phyloP scores from a whole-genome alignment of 1,140 invertebrate genomes.

The Cardiocondyla obscurior region DNA sequence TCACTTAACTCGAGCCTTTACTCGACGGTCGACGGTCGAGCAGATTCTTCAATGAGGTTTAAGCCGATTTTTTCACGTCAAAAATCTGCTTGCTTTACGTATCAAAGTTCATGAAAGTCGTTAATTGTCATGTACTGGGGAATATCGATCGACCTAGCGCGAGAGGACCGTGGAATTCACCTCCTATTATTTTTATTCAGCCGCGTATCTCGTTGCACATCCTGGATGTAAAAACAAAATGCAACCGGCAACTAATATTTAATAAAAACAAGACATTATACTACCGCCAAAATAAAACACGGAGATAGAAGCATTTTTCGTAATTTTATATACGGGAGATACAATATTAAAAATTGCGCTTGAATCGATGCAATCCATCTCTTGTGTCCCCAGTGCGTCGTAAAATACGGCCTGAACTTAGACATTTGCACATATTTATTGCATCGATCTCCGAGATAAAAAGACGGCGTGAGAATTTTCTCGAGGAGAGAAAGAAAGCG shows the following conservation, averaged over 20 bases:
- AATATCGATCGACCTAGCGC: constrained; percentile 26
- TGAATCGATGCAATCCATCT: constrained; percentile 5
- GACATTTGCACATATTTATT: constrained; percentile 11
- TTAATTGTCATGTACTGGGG: constrained; percentile 37
- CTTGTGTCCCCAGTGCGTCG: not conserved
- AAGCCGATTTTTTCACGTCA: not conserved
- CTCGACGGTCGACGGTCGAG: not conserved
- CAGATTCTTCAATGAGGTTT: not conserved
- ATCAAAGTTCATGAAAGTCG: constrained; percentile 18
- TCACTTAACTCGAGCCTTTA: not conserved
- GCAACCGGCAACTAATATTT: constrained; percentile 58
- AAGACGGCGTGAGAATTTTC: not conserved
- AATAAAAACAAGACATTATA: constrained; percentile 49
- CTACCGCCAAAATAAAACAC: constrained; percentile 13
- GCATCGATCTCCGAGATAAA: constrained; percentile 13
- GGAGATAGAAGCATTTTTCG: constrained; percentile 27
- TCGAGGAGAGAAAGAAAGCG: not conserved
- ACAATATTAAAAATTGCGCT: constrained; percentile 38
- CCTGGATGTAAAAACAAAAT: constrained; percentile 58
- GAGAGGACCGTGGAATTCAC: constrained; percentile 27
- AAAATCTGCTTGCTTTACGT: constrained; percentile 16
- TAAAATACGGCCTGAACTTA: constrained; percentile 19
- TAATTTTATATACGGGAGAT: constrained; percentile 20
- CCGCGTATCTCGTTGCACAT: constrained; percentile 48
- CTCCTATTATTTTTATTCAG: constrained; percentile 68